These are phyloP conservation scores for Panthera tigris DNA, from an alignment of 2,113 vertebrate genomes.

Conservation along the genomic window DNA sequence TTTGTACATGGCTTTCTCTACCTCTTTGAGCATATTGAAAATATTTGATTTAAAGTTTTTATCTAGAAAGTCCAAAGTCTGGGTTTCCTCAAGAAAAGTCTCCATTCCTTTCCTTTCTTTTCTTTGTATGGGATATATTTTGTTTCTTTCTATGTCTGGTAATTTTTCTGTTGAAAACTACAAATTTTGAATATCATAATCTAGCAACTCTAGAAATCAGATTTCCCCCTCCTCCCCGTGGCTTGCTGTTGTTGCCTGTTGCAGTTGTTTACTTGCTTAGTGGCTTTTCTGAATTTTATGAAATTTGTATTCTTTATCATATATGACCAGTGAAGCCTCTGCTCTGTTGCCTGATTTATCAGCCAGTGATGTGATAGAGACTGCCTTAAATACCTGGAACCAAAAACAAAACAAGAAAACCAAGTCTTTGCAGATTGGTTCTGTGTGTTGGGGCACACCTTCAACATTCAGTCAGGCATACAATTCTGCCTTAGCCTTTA, in stretches of 20 bases:
- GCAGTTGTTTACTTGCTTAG: neutral
- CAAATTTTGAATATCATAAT: conserved; percentile 32
- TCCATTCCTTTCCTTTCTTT: conserved; percentile 5
- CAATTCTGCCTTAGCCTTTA: conserved; percentile 29
- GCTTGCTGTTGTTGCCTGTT: neutral
- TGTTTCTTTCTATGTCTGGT: neutral
- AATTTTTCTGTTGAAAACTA: conserved; percentile 37
- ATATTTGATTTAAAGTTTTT: conserved; percentile 5
- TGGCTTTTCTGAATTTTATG: conserved; percentile 43
- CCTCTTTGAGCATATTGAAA: neutral
- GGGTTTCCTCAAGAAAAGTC: neutral
- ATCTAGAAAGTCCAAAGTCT: conserved; percentile 1
- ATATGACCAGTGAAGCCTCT: neutral
- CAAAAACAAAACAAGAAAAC: neutral
- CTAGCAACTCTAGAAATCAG: neutral
- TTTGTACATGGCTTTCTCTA: neutral
- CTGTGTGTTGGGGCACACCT: neutral
- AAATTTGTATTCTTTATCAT: neutral
- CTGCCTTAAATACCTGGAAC: conserved; percentile 19
- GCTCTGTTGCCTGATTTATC: neutral
- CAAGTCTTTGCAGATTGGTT: neutral
- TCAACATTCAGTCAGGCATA: neutral
- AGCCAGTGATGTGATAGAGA: neutral
- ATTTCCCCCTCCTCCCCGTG: neutral
- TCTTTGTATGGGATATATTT: neutral